Conservation (phyloP, 1,140 invertebrate genomes). For the Caenorhabditis tropicalis region DNA sequence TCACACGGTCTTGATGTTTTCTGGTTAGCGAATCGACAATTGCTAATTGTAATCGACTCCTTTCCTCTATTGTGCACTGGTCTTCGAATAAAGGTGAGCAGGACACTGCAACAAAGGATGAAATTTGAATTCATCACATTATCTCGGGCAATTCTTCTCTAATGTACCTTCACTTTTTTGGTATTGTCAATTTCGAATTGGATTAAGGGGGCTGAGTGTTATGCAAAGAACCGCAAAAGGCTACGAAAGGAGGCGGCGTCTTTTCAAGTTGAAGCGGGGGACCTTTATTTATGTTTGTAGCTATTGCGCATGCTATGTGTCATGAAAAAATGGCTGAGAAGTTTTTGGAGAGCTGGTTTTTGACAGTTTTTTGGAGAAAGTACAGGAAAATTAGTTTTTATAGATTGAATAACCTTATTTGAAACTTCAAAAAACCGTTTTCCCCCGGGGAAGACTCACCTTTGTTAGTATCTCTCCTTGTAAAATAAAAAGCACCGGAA, state of each 20-base stretch:
- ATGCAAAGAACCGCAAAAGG: conserved; percentile 27
- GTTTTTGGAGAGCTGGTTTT: too few species aligned
- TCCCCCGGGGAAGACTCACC: background rate
- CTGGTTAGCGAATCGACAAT: background rate
- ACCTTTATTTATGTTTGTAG: conserved; percentile 25
- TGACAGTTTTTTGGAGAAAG: background rate
- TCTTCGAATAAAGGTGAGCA: conserved; percentile 35
- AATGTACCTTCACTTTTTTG: background rate
- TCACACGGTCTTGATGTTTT: conserved; percentile 12
- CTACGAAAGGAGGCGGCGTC: background rate
- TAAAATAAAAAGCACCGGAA: background rate
- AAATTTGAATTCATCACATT: background rate
- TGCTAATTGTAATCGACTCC: background rate
- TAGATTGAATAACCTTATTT: too few species aligned
- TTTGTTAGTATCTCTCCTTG: background rate
- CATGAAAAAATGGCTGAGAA: background rate
- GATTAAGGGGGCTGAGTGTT: background rate
- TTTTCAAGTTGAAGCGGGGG: conserved; percentile 11
- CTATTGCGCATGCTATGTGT: background rate
- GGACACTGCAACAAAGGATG: background rate
- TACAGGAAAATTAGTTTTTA: background rate
- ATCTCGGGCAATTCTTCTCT: background rate
- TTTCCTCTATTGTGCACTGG: conserved; percentile 31
- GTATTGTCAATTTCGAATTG: background rate
- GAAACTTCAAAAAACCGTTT: too few species aligned